A percentile compares a stretch with the other conserved stretches of the same genome.
Evolutionary conservation across 1,140 invertebrate genomes (phyloP).

Genomic region (Trachymyrmex septentrionalis): DNA sequence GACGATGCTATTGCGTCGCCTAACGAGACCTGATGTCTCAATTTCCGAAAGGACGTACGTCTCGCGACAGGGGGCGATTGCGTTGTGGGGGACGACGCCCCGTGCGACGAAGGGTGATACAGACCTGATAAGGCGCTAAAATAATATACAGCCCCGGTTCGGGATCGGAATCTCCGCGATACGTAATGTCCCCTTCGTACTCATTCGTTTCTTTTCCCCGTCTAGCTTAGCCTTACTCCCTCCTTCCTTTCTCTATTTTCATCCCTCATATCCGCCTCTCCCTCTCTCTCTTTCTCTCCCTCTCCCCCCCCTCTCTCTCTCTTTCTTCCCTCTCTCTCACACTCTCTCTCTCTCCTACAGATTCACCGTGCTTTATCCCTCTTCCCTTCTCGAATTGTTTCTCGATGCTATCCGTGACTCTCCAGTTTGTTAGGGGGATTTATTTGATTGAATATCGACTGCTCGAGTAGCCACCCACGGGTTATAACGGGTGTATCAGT

Average conservation of each 20-base stretch:
- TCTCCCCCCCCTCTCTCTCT: neutral
- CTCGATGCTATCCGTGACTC: constrained; percentile 81
- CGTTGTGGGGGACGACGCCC: constrained; percentile 43
- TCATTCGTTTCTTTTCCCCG: constrained; percentile 27
- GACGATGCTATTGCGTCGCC: constrained; percentile 67
- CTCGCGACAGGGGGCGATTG: constrained; percentile 68
- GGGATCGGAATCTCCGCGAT: constrained; percentile 50
- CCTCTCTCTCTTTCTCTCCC: no score
- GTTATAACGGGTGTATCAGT: constrained; percentile 72
- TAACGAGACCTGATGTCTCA: constrained; percentile 82
- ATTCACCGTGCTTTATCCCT: neutral
- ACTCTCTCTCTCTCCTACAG: neutral
- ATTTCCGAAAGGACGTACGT: constrained; percentile 81
- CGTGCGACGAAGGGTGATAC: constrained; percentile 74
- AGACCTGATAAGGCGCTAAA: constrained; percentile 78
- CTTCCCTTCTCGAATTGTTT: constrained; percentile 74
- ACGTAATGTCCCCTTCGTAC: constrained; percentile 42
- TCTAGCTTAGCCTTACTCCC: neutral
- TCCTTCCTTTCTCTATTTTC: neutral
- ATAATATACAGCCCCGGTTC: constrained; percentile 72
- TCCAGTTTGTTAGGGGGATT: constrained; percentile 82
- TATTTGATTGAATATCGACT: constrained; percentile 82
- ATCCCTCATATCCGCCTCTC: constrained; percentile 22
- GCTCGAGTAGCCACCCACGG: constrained; percentile 63
- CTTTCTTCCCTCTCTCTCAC: neutral